phyloP scores from a whole-genome alignment of 2,888 invertebrate genomes.

The Archips xylosteana region DNA sequence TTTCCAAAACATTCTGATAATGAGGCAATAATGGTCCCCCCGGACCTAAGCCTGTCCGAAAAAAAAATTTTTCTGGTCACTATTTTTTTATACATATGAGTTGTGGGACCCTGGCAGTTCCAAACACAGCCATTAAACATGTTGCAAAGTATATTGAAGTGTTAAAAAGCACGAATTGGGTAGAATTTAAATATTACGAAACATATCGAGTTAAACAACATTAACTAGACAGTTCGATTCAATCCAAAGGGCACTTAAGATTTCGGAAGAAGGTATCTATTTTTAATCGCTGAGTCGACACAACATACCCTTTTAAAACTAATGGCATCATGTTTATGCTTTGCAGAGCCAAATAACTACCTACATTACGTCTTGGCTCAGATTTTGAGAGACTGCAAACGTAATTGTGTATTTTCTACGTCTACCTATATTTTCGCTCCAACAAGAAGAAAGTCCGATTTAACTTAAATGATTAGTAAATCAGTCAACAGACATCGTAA shows the following conservation, averaged over 20 bases:
- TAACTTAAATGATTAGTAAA: background rate
- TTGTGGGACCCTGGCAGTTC: background rate
- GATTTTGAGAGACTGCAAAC: background rate
- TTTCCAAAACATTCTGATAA: too few species aligned
- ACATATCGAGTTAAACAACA: background rate
- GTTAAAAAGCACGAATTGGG: too few species aligned
- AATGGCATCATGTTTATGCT: slow-evolving; percentile 38
- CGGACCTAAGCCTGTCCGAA: too few species aligned
- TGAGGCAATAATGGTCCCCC: too few species aligned
- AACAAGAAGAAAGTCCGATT: slow-evolving; percentile 9
- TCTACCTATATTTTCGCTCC: background rate
- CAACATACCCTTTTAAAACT: slow-evolving; percentile 9
- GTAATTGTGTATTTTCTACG: slow-evolving; percentile 3
- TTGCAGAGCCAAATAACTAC: slow-evolving; percentile 15
- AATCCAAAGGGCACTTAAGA: background rate
- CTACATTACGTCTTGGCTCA: slow-evolving; percentile 30
- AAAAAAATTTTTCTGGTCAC: background rate
- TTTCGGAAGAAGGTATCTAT: background rate
- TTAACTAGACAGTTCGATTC: background rate
- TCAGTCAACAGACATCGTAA: slow-evolving; percentile 10
- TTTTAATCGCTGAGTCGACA: background rate
- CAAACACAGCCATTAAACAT: too few species aligned
- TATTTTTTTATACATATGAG: background rate
- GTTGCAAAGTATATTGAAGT: too few species aligned
- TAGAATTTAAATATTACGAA: background rate